Conservation (phyloP, 2,888 invertebrate species). For the Podabrus alpinus region DNA sequence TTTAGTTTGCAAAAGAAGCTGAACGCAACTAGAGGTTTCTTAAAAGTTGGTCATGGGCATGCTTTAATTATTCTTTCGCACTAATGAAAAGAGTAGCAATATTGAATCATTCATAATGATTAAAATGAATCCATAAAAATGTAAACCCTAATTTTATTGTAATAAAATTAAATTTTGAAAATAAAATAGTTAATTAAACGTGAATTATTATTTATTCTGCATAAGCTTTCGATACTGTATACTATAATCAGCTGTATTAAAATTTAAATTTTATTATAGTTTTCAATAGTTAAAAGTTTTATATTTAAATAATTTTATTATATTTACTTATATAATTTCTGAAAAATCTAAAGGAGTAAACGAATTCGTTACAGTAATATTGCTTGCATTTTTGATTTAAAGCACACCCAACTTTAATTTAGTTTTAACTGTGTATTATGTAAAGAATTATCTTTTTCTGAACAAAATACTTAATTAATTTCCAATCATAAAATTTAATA, state of each 20-base stretch:
- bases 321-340: too few relatives aligned
- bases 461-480: not conserved
- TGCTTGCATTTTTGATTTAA: not conserved
- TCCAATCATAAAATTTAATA: not conserved
- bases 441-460: not conserved
- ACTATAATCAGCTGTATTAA: too few relatives aligned
- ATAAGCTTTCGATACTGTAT: too few relatives aligned
- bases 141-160: not conserved
- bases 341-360: too few relatives aligned
- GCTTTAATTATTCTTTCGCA: not conserved
- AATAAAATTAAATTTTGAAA: too few relatives aligned
- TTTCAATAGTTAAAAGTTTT: too few relatives aligned
- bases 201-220: too few relatives aligned
- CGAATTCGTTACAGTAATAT: too few relatives aligned
- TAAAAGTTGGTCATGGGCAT: not conserved
- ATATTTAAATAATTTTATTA: too few relatives aligned
- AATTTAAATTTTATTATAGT: too few relatives aligned
- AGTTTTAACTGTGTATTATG: not conserved
- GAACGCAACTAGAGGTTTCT: not conserved
- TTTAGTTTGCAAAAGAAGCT: not conserved
- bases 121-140: not conserved
- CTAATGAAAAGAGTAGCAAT: not conserved
- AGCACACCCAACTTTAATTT: not conserved
- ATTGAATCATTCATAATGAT: not conserved
- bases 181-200: too few relatives aligned